These are phyloP conservation scores for Eilema depressum DNA, from an alignment of 2,888 invertebrate species.

Conservation along the genomic window DNA sequence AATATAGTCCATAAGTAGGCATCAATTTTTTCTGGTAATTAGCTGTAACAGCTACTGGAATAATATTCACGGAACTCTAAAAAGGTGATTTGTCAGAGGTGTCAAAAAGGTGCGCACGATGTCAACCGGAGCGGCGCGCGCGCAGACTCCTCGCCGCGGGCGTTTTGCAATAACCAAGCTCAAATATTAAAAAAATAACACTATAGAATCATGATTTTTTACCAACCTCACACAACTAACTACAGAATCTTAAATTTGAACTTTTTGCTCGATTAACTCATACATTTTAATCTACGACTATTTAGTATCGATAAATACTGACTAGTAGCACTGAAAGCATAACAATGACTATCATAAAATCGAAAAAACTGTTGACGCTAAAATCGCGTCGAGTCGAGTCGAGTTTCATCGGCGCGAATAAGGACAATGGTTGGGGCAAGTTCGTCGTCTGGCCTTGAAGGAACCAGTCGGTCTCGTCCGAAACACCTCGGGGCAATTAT, in stretches of 20 bases:
- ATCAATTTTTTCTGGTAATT: neutral
- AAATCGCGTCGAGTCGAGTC: constrained; percentile 55
- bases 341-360: constrained; percentile 41
- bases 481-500: constrained; percentile 86
- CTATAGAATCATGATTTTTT: constrained; percentile 51
- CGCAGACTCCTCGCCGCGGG: constrained; percentile 34
- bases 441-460: constrained; percentile 86
- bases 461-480: constrained; percentile 84
- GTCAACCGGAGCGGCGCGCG: constrained; percentile 56
- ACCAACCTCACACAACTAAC: constrained; percentile 32
- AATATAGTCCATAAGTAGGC: neutral
- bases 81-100: constrained; percentile 56
- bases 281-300: constrained; percentile 20
- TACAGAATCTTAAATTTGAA: constrained; percentile 17
- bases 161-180: constrained; percentile 54
- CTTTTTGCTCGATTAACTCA: constrained; percentile 16
- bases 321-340: constrained; percentile 28
- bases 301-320: constrained; percentile 22
- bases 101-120: constrained; percentile 60
- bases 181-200: constrained; percentile 43
- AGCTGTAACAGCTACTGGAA: constrained; percentile 13
- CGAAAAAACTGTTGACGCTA: constrained; percentile 44
- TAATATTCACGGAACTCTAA: constrained; percentile 33
- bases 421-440: constrained; percentile 73
- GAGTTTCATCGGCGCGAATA: constrained; percentile 64